These are phyloP conservation scores for Piaya cayana DNA, from an alignment of 2,113 vertebrate species.

Conservation along the genomic window DNA sequence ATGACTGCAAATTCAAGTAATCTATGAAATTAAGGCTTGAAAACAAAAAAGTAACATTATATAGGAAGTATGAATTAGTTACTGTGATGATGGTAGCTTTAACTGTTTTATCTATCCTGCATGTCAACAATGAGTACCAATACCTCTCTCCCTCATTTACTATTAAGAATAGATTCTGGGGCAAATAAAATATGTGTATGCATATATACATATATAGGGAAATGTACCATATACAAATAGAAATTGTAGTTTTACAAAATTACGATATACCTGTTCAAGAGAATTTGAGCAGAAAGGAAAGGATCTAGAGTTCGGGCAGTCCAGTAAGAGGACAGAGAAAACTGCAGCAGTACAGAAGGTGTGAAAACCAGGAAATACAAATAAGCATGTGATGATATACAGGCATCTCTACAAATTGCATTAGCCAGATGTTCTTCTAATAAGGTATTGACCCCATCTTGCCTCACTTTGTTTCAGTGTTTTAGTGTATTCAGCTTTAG, in stretches of 20 bases:
- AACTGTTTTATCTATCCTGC: background rate
- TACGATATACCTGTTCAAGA: background rate
- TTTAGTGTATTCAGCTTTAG: background rate
- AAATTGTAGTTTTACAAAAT: background rate
- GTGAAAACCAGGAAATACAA: background rate
- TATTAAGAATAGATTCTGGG: background rate
- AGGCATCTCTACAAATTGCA: background rate
- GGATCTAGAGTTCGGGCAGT: background rate
- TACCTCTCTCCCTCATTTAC: background rate
- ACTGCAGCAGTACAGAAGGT: background rate
- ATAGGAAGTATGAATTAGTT: background rate
- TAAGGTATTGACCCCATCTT: background rate
- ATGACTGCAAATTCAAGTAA: background rate
- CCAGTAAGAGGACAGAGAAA: background rate
- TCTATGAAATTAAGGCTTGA: background rate
- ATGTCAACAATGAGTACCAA: background rate
- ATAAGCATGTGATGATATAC: background rate
- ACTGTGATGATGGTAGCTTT: background rate
- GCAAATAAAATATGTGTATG: background rate
- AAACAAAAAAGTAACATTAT: background rate
- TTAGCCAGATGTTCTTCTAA: background rate
- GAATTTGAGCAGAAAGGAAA: background rate
- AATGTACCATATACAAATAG: background rate
- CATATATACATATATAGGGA: fast-evolving
- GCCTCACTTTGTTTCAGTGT: background rate